phyloP scores from a whole-genome alignment of 2,888 invertebrate genomes.

The Drosophila sordidapex region DNA sequence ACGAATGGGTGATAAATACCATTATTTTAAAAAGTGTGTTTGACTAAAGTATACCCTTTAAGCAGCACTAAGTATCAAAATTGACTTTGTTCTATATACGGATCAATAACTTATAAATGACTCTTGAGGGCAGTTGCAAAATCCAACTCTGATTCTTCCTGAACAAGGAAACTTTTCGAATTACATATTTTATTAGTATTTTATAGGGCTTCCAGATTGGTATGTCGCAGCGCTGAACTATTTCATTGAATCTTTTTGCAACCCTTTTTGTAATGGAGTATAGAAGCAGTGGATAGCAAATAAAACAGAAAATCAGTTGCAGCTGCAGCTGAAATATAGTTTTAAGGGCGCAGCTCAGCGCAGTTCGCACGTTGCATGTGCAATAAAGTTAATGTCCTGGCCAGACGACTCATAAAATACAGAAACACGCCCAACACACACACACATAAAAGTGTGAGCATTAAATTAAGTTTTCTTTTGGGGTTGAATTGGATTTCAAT shows the following conservation, averaged over 20 bases:
- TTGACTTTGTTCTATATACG: too few species aligned
- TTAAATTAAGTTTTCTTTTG: conserved; percentile 4
- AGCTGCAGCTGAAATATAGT: conserved; percentile 4
- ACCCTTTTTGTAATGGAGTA: conserved; percentile 1
- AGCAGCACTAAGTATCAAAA: background rate
- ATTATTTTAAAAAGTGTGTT: conserved; percentile 1
- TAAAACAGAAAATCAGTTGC: conserved; percentile 4
- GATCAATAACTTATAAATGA: background rate
- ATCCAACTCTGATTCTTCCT: background rate
- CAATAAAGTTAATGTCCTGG: conserved; percentile 46
- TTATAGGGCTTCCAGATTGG: background rate
- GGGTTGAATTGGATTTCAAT: conserved; percentile 31
- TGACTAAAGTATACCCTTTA: conserved; percentile 12
- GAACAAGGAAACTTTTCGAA: background rate
- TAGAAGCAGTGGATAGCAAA: background rate
- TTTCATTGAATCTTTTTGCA: conserved; percentile 4
- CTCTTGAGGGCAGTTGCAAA: background rate
- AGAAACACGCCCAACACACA: background rate
- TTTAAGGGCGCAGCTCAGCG: conserved; percentile 13
- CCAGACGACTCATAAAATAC: conserved; percentile 32
- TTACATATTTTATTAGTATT: background rate
- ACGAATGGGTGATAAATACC: conserved; percentile 5
- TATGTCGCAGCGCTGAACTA: background rate
- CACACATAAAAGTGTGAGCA: conserved; percentile 9
- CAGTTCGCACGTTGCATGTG: conserved; percentile 31